These are phyloP conservation scores for Periophthalmus magnuspinnatus DNA, from an alignment of 2,797 vertebrate genomes.

Conservation along the genomic window DNA sequence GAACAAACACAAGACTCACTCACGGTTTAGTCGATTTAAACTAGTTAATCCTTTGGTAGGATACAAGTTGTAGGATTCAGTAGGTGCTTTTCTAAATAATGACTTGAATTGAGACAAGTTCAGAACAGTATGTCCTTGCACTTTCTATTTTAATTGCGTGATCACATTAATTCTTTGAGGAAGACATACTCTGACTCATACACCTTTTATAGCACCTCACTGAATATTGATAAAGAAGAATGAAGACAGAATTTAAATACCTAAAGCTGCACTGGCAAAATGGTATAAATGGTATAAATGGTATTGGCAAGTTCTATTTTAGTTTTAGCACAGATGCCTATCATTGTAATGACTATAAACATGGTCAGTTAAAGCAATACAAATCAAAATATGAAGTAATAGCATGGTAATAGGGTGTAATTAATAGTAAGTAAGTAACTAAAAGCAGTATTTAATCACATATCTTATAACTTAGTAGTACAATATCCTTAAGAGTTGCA, in stretches of 20 bases:
- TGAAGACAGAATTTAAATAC: background rate
- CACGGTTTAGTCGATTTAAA: background rate
- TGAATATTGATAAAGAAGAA: slow-evolving; percentile 9
- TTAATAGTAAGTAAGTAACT: too few species aligned
- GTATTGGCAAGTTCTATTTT: background rate
- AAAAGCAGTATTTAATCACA: too few species aligned
- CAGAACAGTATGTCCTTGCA: slow-evolving; percentile 2
- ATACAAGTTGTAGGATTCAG: background rate
- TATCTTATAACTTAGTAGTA: too few species aligned
- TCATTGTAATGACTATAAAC: background rate
- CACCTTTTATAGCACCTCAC: slow-evolving; percentile 8
- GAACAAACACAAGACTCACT: background rate
- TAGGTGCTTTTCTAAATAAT: background rate
- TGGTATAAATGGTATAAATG: background rate
- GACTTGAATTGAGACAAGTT: background rate
- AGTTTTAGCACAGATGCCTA: background rate
- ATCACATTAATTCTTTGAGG: slow-evolving; percentile 12
- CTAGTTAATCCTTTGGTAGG: background rate
- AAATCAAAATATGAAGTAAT: background rate
- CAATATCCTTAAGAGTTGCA: too few species aligned
- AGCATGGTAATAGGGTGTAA: background rate
- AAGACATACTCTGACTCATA: slow-evolving; percentile 9
- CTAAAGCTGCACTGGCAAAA: background rate
- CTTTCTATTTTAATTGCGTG: slow-evolving; percentile 8
- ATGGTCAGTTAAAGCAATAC: too few species aligned